Base-by-base conservation (phyloP, 2,797 vertebrate genomes). In the Nyctalus aviator region DNA sequence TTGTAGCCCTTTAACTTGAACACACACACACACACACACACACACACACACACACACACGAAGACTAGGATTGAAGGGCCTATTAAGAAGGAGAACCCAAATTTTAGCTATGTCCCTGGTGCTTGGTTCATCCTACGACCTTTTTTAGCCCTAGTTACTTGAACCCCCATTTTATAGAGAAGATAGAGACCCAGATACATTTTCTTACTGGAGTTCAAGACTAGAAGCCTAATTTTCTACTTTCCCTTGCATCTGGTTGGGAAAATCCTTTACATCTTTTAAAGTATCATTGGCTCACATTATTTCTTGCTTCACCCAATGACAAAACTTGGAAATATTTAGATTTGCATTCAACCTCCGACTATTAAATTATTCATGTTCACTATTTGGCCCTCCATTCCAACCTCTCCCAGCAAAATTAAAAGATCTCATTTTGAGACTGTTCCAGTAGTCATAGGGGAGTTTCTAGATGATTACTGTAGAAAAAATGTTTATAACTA, bases 401-500 rank as follows among this genome's bases (percentile, higher is more conserved):
- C 32, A 78, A 35, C 20, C 37, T 94, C 27, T 71, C 23, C 23
- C 50, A 88, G 50, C 0, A 88, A 78, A 83, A 53, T 23, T 62
- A 64, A 57, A 86, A 73, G 46, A 50, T 59, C 44, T 84, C 62
- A 30, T 69, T n/a, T 90, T 25, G 27, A 37, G 87, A 90, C 30
- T 73, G 13, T 62, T 76, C 53, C 14, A 41, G 41, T 30, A 66
- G 53, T 79, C 62, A 85, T 81, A 84, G n/a, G 6, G 37, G 6
- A 85, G 37, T 94, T 85, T 95, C 72, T 96, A 20, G 48, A 69
- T 95, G 62, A 64, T 86, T 90, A 89, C 90, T 53, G 23, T 2
- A 46, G 48, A 37, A 75, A 90, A 84, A 88, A 64, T 83, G 68
- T 46, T 68, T 72, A 84, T 53, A 89, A 79, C 78, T 71, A 64